Base-by-base conservation (phyloP, 2,888 invertebrate species). In the Nudaria mundana region DNA sequence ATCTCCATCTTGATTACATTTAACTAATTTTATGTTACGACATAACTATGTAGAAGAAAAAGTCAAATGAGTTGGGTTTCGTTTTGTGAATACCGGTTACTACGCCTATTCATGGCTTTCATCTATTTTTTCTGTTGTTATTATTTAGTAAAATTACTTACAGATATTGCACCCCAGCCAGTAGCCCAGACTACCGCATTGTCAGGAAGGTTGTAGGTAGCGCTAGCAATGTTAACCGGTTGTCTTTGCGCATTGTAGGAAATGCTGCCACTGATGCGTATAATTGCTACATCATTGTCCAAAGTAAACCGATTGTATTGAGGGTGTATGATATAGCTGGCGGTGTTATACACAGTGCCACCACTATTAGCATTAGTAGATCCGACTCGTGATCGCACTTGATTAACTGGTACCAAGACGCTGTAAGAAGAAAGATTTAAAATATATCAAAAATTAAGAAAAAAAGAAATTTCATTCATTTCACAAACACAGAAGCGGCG, bases 301-400 rank as follows among this genome's bases (percentile, higher is more conserved):
- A 49, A 11, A 2, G 53, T 67, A 1, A 41, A 2, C 0, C 13
- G 0, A 32, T 57, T 56, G 46, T 59, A 71, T 3, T 32, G 36
- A 0, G 65, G 60, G 38, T 74, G 67, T 12, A 47, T 24, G 32
- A 64, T 52, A 15, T 64, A 34, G 5, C 23, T 34, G 0, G 32
- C 26, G 2, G 49, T 11, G 10, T 16, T 36, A 47, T 58, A 39
- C 2, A 66, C 49, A n/a, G 38, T 40, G 0, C 74, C 74, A 5
- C 66, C 71, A 26, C 61, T 60, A 32, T 38, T 62, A 12, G 64
- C 64, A 8, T 23, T 52, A 3, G 58, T 40, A 0, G 73, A 71
- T 2, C 74, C 72, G 2, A 63, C 44, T 1, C 66, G 30, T 1
- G 18, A 31, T 7, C 30, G 30, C 5, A 15, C 14, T 15, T 7